Evolutionary conservation across 2,797 vertebrate species (phyloP).

Genomic region (Craterocephalus amniculus): DNA sequence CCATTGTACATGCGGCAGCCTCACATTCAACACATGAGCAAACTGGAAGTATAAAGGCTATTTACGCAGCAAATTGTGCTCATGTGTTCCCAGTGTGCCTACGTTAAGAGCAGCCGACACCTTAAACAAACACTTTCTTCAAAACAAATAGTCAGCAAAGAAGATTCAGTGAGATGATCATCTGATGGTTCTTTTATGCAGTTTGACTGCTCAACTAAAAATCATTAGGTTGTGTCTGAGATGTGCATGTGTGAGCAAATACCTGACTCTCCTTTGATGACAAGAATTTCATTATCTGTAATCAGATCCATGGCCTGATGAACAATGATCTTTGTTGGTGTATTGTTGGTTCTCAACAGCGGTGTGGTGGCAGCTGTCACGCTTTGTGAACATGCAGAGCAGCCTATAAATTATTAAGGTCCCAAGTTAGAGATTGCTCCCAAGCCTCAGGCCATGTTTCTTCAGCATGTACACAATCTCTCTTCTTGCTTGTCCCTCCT

Average conservation of each 20-base stretch:
- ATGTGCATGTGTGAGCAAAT: conserved; percentile 11
- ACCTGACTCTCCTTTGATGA: conserved; percentile 3
- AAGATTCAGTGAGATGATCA: conserved; percentile 4
- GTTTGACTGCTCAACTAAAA: conserved; percentile 13
- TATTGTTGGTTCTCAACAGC: conserved; percentile 40
- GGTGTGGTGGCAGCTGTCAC: conserved; percentile 56
- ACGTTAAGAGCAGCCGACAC: conserved; percentile 9
- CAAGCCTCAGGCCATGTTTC: conserved; percentile 34
- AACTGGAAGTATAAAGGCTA: neutral
- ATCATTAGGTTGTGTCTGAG: neutral
- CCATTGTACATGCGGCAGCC: conserved; percentile 1
- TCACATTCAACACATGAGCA: neutral
- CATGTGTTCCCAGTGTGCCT: conserved; percentile 2
- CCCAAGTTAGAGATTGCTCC: conserved; percentile 59
- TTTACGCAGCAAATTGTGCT: neutral
- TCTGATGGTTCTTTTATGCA: neutral
- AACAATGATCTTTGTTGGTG: conserved; percentile 21
- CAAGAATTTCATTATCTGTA: neutral
- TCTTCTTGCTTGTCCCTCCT: conserved; percentile 21
- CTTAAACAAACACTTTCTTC: conserved; percentile 34
- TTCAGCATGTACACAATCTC: conserved; percentile 23
- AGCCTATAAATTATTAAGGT: conserved; percentile 66
- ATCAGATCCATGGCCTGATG: conserved; percentile 10
- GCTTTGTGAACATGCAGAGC: conserved; percentile 42
- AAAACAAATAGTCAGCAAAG: conserved; percentile 59